Evolutionary conservation across 2,888 invertebrate species (phyloP).

Genomic region (Theretra japonica): DNA sequence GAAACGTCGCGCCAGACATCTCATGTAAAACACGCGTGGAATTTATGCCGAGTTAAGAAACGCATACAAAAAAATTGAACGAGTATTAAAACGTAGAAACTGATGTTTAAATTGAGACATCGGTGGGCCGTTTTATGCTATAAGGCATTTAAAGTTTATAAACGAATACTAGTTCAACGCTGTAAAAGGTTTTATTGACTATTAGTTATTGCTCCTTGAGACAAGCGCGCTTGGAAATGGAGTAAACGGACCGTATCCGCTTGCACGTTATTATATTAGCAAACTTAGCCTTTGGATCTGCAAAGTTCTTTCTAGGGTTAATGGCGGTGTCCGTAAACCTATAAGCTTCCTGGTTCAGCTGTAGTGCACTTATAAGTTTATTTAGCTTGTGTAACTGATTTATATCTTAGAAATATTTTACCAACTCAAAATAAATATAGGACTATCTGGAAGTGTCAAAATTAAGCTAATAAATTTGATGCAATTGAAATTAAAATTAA

Average conservation of each 20-base stretch:
- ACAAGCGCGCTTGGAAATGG: background rate
- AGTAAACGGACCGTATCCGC: slow-evolving; percentile 1
- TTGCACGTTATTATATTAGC: slow-evolving; percentile 5
- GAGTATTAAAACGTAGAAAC: background rate
- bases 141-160: background rate
- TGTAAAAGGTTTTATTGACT: slow-evolving; percentile 11
- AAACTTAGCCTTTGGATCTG: background rate
- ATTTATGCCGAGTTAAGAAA: slow-evolving; percentile 30
- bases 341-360: background rate
- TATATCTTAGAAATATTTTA: no score
- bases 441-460: background rate
- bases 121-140: background rate
- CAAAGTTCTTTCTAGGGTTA: background rate
- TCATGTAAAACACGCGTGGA: slow-evolving; percentile 28
- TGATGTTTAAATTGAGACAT: slow-evolving; percentile 18
- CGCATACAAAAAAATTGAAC: slow-evolving; percentile 21
- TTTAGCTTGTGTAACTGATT: no score
- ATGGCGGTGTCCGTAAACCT: background rate
- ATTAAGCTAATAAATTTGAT: background rate
- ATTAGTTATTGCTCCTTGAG: slow-evolving; percentile 15
- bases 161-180: slow-evolving; percentile 15
- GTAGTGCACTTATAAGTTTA: no score
- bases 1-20: slow-evolving; percentile 34
- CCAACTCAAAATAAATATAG: background rate
- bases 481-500: background rate